phyloP scores from a whole-genome alignment of 2,888 invertebrate genomes.

The Xylophagus ater region DNA sequence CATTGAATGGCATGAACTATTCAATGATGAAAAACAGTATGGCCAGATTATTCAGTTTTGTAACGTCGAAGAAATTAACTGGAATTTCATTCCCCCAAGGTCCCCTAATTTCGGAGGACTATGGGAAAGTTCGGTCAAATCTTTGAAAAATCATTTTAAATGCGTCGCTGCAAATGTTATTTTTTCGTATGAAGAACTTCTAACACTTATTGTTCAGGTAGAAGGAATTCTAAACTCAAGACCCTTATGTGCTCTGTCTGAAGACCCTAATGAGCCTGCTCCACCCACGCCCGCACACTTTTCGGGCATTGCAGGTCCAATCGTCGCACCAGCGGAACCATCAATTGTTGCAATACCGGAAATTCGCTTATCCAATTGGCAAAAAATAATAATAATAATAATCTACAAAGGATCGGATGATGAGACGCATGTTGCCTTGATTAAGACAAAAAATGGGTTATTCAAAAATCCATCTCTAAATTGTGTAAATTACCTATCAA shows the following conservation, averaged over 20 bases:
- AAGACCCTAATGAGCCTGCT: constrained; percentile 8
- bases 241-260: constrained; percentile 17
- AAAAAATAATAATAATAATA: no score
- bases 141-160: constrained; percentile 22
- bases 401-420: no score
- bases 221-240: constrained; percentile 19
- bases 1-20: constrained; percentile 2
- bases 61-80: not conserved
- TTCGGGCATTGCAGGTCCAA: no score
- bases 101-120: not conserved
- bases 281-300: no score
- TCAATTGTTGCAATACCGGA: no score
- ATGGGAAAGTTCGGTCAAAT: not conserved
- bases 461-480: no score
- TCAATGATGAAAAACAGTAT: not conserved
- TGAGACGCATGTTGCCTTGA: no score
- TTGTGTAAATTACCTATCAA: no score
- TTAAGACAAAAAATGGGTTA: no score
- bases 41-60: not conserved
- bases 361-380: no score
- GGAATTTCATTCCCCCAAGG: not conserved
- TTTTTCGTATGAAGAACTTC: constrained; percentile 22
- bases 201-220: constrained; percentile 15
- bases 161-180: constrained; percentile 18
- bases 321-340: no score